These are phyloP conservation scores for Brachylomia viminalis DNA, from an alignment of 2,888 invertebrate genomes.

Conservation along the genomic window DNA sequence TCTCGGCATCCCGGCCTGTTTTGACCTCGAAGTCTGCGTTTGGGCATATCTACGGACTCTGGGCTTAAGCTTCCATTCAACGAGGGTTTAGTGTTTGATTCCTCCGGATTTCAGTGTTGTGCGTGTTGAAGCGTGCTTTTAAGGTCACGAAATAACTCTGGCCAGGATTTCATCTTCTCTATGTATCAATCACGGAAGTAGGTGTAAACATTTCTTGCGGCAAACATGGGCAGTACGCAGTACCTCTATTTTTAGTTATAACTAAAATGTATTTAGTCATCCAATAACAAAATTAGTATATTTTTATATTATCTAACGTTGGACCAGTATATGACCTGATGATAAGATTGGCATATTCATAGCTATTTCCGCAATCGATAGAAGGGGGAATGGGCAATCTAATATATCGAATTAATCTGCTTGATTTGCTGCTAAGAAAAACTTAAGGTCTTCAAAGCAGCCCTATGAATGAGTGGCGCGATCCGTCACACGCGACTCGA, in stretches of 20 bases:
- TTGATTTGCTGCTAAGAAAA: neutral
- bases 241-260: neutral
- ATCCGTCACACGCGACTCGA: constrained; percentile 69
- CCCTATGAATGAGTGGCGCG: constrained; percentile 54
- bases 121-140: constrained; percentile 31
- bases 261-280: neutral
- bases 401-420: neutral
- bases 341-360: constrained; percentile 1
- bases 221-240: neutral
- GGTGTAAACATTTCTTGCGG: constrained; percentile 3
- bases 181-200: neutral
- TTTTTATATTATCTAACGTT: constrained; percentile 10
- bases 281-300: neutral
- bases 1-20: constrained; percentile 33
- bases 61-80: constrained; percentile 40
- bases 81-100: constrained; percentile 42
- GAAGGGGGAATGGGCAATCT: neutral
- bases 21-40: constrained; percentile 31
- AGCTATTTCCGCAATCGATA: constrained; percentile 17
- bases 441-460: constrained; percentile 30
- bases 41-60: constrained; percentile 32
- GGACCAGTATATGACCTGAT: constrained; percentile 4
- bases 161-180: constrained; percentile 2
- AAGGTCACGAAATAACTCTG: constrained; percentile 12
- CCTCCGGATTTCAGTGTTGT: constrained; percentile 27